phyloP scores from a whole-genome alignment of 2,797 vertebrate species.

The Hydrophis major region DNA sequence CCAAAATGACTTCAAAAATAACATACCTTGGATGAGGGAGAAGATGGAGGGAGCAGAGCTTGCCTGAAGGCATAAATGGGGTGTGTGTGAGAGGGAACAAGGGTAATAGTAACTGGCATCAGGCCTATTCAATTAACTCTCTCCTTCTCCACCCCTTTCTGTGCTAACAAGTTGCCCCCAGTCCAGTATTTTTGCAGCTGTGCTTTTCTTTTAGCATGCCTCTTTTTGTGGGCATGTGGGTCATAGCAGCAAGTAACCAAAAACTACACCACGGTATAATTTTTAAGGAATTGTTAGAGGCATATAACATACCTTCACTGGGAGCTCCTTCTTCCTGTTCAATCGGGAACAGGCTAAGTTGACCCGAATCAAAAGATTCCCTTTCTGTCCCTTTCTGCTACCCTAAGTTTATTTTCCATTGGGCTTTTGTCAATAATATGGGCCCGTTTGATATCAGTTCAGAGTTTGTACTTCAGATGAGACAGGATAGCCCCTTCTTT shows the following conservation, averaged over 20 bases:
- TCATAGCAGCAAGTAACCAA: slow-evolving; percentile 41
- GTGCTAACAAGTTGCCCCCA: slow-evolving; percentile 22
- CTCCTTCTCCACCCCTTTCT: slow-evolving; percentile 28
- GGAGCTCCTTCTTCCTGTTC: slow-evolving; percentile 48
- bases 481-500: background rate
- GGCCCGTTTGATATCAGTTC: background rate
- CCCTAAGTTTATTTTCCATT: background rate
- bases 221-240: slow-evolving; percentile 39
- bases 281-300: slow-evolving; percentile 50
- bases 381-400: background rate
- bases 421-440: background rate
- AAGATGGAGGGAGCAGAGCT: slow-evolving; percentile 38
- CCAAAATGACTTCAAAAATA: slow-evolving; percentile 63
- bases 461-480: background rate
- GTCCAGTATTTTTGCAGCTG: slow-evolving; percentile 36
- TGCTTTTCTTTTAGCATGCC: slow-evolving; percentile 30
- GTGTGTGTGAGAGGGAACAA: background rate
- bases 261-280: slow-evolving; percentile 46
- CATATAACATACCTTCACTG: slow-evolving; percentile 43
- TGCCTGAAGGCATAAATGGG: slow-evolving; percentile 43
- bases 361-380: slow-evolving; percentile 18
- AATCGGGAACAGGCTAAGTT: slow-evolving; percentile 27
- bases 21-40: slow-evolving; percentile 35
- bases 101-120: slow-evolving; percentile 55
- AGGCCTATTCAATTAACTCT: slow-evolving; percentile 8